Evolutionary conservation across 2,113 vertebrate species (phyloP).

Genomic region (Cebidichthys violaceus): DNA sequence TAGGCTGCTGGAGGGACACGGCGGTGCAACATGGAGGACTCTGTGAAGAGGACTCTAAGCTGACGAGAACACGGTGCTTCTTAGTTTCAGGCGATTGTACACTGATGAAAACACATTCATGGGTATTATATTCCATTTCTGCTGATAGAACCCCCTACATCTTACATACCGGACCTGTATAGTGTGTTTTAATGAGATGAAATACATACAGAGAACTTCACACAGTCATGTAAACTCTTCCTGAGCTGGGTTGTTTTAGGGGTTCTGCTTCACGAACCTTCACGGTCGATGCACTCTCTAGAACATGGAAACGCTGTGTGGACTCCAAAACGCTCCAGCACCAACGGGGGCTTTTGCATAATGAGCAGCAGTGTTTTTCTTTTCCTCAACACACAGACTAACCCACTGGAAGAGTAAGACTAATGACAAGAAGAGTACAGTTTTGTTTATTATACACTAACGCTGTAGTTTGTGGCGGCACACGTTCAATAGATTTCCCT

Average conservation of each 20-base stretch:
- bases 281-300: constrained; percentile 1
- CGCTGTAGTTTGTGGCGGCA: background rate
- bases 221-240: constrained; percentile 35
- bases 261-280: constrained; percentile 36
- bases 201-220: too few species aligned
- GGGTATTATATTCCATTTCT: background rate
- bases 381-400: background rate
- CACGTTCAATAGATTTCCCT: background rate
- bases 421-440: background rate
- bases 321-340: background rate
- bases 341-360: background rate
- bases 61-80: background rate
- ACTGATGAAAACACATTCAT: background rate
- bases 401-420: background rate
- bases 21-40: too few species aligned
- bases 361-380: background rate
- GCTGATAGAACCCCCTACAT: background rate
- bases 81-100: background rate
- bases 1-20: background rate
- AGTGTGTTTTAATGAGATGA: background rate
- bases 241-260: constrained; percentile 3
- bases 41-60: background rate
- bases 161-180: too few species aligned
- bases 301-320: constrained; percentile 11
- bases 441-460: background rate